phyloP scores from a whole-genome alignment of 2,113 vertebrate species.

The Arenaria interpres region DNA sequence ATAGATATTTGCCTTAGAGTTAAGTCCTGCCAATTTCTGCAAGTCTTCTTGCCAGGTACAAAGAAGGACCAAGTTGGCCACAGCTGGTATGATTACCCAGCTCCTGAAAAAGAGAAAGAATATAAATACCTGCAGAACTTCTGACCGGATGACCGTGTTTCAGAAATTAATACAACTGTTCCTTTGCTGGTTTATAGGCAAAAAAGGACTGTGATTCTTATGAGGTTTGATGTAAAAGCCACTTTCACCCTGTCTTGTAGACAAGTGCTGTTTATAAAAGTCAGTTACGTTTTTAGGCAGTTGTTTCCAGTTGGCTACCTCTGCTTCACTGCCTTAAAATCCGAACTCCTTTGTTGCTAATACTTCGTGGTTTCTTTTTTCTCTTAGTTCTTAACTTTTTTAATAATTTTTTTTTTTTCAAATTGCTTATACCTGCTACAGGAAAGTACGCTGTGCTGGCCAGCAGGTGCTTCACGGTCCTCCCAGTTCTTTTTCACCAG shows the following conservation, averaged over 20 bases:
- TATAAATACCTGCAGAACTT: neutral
- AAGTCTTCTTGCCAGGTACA: neutral
- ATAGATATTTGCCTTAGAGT: neutral
- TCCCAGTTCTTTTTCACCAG: neutral
- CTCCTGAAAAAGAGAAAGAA: neutral
- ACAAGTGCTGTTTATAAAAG: neutral
- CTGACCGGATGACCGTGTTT: fast-evolving
- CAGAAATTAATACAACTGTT: neutral
- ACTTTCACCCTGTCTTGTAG: neutral
- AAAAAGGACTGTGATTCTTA: neutral
- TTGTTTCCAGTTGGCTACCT: neutral
- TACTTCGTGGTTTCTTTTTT: neutral
- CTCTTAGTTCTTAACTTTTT: neutral
- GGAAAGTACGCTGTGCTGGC: neutral
- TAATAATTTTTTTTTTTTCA: too few species aligned
- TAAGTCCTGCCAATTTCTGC: neutral
- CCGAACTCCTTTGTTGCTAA: neutral
- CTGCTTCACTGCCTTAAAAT: neutral
- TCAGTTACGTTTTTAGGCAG: neutral
- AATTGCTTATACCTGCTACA: neutral
- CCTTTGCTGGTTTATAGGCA: neutral
- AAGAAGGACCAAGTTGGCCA: neutral
- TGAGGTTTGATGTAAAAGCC: neutral
- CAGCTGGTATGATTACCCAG: neutral
- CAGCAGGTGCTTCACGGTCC: neutral